Conservation (phyloP, 1,140 invertebrate genomes). For the Semibalanus balanoides region DNA sequence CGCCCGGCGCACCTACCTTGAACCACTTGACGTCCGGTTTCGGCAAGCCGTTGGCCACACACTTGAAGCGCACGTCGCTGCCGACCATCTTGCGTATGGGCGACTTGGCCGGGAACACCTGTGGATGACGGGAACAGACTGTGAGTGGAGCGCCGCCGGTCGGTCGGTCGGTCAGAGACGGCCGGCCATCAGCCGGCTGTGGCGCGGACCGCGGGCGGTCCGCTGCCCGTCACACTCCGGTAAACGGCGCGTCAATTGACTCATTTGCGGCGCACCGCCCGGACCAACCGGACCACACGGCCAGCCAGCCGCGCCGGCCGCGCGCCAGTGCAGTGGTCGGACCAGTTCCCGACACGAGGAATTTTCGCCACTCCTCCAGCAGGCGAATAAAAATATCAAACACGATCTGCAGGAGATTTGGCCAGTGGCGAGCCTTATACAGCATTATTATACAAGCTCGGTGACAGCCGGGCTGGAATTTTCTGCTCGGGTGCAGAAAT, state of each 20-base stretch:
- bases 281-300: no score
- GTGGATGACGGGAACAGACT: background rate
- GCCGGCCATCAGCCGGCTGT: no score
- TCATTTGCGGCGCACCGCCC: no score
- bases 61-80: background rate
- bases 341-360: background rate
- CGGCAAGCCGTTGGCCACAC: background rate
- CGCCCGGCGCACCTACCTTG: background rate
- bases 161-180: no score
- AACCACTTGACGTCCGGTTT: background rate
- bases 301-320: no score
- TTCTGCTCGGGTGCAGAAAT: background rate
- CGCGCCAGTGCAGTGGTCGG: no score
- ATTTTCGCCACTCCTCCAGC: background rate
- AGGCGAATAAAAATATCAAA: background rate
- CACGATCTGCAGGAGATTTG: background rate
- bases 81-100: background rate
- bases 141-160: no score
- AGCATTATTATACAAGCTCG: background rate
- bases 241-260: background rate
- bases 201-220: no score
- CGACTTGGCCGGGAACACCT: background rate
- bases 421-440: background rate
- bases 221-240: background rate
- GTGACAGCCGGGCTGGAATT: background rate